Percentiles rank a stretch among this genome's conserved stretches.
These are phyloP conservation scores for Phymanthus crucifer DNA, from an alignment of 92 coral and sea anemone genomes.

Conservation along the genomic window DNA sequence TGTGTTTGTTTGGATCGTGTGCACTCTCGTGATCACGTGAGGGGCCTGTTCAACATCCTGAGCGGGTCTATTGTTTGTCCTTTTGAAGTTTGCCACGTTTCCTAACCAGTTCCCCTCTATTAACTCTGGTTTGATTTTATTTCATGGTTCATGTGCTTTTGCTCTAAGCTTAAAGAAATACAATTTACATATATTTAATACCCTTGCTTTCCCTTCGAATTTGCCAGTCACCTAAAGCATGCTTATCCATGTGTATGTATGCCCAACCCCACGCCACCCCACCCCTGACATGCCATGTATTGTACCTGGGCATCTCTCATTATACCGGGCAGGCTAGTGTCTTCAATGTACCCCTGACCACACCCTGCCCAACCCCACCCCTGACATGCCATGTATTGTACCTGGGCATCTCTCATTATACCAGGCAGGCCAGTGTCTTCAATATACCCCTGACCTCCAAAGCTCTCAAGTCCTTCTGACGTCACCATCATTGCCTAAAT, in stretches of 20 bases:
- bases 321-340: background rate
- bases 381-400: conserved; percentile 14
- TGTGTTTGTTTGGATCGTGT: no score
- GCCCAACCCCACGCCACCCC: conserved; percentile 88
- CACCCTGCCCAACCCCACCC: background rate
- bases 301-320: conserved; percentile 62
- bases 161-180: no score
- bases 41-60: no score
- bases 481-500: conserved; percentile 72
- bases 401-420: conserved; percentile 94
- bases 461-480: conserved; percentile 93
- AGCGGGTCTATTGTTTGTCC: no score
- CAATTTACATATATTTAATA: no score
- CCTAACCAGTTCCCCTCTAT: no score
- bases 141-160: no score
- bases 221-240: no score
- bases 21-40: no score
- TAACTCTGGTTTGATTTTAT: no score
- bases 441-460: conserved; percentile 95
- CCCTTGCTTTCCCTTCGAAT: no score
- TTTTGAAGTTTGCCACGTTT: no score
- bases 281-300: background rate
- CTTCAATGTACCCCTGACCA: background rate
- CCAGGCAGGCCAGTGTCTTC: conserved; percentile 92
- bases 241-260: conserved; percentile 52